phyloP scores from a whole-genome alignment of 2,888 invertebrate species.

The Ectemnius continuus region DNA sequence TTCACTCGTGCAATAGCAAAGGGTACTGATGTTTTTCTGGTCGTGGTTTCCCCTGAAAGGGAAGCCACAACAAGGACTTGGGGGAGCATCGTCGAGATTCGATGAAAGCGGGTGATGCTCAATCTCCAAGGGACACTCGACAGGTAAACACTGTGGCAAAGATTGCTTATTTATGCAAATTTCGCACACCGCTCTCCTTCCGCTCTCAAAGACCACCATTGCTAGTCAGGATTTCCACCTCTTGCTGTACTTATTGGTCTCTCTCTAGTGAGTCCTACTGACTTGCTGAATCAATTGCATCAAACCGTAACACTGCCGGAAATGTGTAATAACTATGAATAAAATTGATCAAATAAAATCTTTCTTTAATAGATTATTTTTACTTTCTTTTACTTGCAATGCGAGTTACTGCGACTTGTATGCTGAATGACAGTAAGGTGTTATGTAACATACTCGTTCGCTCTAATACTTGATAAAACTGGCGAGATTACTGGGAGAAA shows the following conservation, averaged over 20 bases:
- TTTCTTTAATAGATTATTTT: no score
- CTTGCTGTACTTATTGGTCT: no score
- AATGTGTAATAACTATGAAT: not conserved
- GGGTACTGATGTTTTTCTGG: conserved; percentile 7
- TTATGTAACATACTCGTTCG: conserved; percentile 21
- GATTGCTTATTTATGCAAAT: conserved; percentile 66
- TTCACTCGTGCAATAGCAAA: conserved; percentile 1
- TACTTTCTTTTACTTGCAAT: no score
- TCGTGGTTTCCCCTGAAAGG: not conserved
- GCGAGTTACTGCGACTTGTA: no score
- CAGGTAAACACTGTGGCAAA: conserved; percentile 47
- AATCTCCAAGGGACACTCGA: conserved; percentile 37
- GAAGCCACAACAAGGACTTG: conserved; percentile 29
- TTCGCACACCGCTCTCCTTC: conserved; percentile 37
- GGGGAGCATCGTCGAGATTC: conserved; percentile 42
- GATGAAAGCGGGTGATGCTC: conserved; percentile 38
- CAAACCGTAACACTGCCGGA: no score
- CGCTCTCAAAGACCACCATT: conserved; percentile 32
- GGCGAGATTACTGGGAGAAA: conserved; percentile 37
- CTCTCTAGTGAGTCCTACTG: not conserved
- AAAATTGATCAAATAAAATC: not conserved
- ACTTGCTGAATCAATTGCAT: no score
- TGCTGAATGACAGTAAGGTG: not conserved
- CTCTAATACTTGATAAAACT: conserved; percentile 44
- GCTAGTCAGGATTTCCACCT: not conserved